Conservation (phyloP, 2,113 vertebrate genomes). For the Chloroceryle aenea region DNA sequence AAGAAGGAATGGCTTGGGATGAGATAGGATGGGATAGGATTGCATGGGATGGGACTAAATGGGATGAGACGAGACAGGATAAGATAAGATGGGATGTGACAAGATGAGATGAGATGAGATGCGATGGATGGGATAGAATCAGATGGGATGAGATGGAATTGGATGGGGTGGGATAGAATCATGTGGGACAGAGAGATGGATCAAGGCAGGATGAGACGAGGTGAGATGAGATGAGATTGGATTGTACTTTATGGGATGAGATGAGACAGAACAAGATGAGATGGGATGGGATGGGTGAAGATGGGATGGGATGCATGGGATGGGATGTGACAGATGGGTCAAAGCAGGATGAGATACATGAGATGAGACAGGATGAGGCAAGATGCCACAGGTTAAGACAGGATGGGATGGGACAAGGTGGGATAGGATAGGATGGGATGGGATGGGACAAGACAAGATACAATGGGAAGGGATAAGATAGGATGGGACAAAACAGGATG, state of each 20-base stretch:
- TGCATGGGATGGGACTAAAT: neutral
- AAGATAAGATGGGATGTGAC: neutral
- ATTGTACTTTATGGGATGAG: neutral
- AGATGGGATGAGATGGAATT: rapidly evolving
- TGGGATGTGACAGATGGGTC: no score
- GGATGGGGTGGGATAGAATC: no score
- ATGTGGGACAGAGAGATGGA: neutral
- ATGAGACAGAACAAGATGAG: rapidly evolving
- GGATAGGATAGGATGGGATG: neutral
- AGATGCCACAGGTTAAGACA: neutral
- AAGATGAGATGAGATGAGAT: no score
- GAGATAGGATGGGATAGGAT: no score
- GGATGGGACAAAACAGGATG: rapidly evolving
- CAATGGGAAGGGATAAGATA: no score
- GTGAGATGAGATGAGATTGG: neutral
- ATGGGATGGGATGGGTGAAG: no score
- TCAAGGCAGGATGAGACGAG: neutral
- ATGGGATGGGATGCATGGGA: no score
- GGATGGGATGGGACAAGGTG: rapidly evolving
- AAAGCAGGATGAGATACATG: no score
- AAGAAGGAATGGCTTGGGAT: no score
- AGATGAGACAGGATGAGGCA: no score
- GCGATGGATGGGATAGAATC: rapidly evolving
- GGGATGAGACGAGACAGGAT: neutral
- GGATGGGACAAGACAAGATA: no score